Conservation (phyloP, 1,140 invertebrate genomes). For the Metaphire vulgaris region DNA sequence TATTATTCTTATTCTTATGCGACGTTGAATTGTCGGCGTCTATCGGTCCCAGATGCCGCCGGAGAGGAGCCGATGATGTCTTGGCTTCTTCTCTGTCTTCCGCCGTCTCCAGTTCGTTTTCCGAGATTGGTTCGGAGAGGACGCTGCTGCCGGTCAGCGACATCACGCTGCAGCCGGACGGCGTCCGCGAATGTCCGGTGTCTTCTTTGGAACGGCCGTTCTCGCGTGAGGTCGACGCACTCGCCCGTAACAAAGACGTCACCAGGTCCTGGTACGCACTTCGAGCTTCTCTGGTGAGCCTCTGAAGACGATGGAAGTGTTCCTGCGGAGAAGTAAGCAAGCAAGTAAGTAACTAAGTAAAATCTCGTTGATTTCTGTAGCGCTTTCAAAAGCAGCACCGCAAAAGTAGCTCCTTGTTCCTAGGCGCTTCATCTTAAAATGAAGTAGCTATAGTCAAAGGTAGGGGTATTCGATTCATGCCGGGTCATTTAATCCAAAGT, state of each 20-base stretch:
- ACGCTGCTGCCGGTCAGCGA: constrained; percentile 47
- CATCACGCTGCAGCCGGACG: constrained; percentile 49
- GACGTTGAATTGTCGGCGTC: too few species aligned
- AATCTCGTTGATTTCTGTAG: too few species aligned
- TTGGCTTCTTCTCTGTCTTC: background rate
- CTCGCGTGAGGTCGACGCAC: too few species aligned
- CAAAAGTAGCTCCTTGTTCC: too few species aligned
- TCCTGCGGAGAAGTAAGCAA: constrained; percentile 37
- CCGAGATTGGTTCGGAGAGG: constrained; percentile 49
- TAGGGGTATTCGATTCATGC: too few species aligned
- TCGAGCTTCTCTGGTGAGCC: constrained; percentile 43
- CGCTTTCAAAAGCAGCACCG: too few species aligned
- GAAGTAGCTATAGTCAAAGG: too few species aligned
- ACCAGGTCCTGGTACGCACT: constrained; percentile 48
- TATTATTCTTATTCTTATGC: too few species aligned
- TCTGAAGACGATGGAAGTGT: constrained; percentile 46
- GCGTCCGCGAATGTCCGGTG: constrained; percentile 46
- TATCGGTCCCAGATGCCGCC: too few species aligned
- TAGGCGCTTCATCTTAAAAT: too few species aligned
- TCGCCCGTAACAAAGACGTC: constrained; percentile 36
- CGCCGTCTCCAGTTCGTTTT: constrained; percentile 33
- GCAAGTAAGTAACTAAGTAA: too few species aligned
- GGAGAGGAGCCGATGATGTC: background rate
- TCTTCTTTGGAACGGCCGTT: background rate
- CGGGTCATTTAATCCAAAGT: too few species aligned